Conservation (phyloP, 2,888 invertebrate genomes). For the Andrena dorsata region DNA sequence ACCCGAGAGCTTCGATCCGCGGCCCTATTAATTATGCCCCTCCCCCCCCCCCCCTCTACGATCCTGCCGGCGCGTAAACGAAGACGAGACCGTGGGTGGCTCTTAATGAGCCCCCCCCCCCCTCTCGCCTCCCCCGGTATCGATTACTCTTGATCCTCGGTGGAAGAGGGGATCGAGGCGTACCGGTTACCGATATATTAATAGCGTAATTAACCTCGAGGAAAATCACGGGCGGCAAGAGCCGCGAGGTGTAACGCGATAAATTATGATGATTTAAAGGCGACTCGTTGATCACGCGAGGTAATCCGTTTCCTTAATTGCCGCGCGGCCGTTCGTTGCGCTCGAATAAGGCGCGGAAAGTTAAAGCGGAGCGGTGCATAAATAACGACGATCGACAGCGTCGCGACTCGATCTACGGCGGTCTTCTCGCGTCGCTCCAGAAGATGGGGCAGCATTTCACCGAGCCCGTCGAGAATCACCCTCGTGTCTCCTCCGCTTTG, state of each 20-base stretch:
- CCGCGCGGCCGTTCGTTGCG: constrained; percentile 34
- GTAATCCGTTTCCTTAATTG: constrained; percentile 56
- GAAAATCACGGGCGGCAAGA: constrained; percentile 22
- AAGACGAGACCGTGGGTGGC: constrained; percentile 26
- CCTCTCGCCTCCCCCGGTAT: background rate
- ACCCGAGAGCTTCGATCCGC: constrained; percentile 66
- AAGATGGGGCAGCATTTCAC: too few relatives aligned
- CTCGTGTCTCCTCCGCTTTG: too few relatives aligned
- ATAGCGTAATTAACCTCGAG: constrained; percentile 54
- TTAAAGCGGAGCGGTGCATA: constrained; percentile 25
- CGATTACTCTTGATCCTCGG: constrained; percentile 30
- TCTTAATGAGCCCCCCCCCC: constrained; percentile 28
- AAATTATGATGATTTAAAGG: constrained; percentile 59
- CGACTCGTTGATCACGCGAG: constrained; percentile 53
- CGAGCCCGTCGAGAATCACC: too few relatives aligned
- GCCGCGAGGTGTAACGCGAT: constrained; percentile 48
- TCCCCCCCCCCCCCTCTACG: constrained; percentile 33
- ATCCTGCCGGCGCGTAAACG: constrained; percentile 56
- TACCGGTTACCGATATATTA: constrained; percentile 48
- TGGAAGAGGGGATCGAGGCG: constrained; percentile 5
- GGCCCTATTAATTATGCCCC: constrained; percentile 77
- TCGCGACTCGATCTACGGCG: background rate
- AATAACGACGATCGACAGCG: constrained; percentile 35
- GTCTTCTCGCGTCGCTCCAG: background rate
- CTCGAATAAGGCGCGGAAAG: constrained; percentile 33